phyloP scores from a whole-genome alignment of 1,140 invertebrate species.

The Heliconius eleuchia region DNA sequence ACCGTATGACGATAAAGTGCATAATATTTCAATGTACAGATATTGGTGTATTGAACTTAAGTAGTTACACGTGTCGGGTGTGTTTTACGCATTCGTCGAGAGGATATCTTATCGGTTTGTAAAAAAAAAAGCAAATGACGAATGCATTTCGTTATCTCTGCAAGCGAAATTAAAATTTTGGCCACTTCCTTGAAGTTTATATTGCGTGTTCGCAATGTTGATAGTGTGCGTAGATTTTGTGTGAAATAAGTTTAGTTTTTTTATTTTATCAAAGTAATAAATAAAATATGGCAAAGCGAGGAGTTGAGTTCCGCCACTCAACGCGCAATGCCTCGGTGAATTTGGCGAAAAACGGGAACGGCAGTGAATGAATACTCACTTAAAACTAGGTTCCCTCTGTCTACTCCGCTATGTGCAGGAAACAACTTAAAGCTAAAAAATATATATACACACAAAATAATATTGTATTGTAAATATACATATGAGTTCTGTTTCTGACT shows the following conservation, averaged over 20 bases:
- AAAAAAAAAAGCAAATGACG: slow-evolving; percentile 56
- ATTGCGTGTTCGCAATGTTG: not conserved
- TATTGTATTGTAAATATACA: too few relatives aligned
- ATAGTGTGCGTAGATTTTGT: not conserved
- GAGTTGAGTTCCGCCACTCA: too few relatives aligned
- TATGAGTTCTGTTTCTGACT: too few relatives aligned
- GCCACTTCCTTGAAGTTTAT: not conserved
- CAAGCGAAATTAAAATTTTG: slow-evolving; percentile 2
- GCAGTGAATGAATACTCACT: not conserved
- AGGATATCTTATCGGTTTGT: slow-evolving; percentile 44
- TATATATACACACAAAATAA: too few relatives aligned
- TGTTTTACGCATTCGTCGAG: slow-evolving; percentile 33
- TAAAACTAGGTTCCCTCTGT: not conserved
- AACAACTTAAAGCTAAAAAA: too few relatives aligned
- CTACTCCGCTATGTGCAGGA: too few relatives aligned
- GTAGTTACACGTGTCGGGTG: slow-evolving; percentile 47
- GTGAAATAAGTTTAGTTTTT: not conserved
- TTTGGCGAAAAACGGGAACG: not conserved
- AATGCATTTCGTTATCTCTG: slow-evolving; percentile 50
- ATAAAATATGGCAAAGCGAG: too few relatives aligned
- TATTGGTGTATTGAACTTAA: slow-evolving; percentile 30
- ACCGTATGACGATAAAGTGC: slow-evolving; percentile 27
- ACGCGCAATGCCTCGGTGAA: too few relatives aligned
- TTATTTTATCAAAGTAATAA: too few relatives aligned
- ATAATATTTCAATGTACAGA: slow-evolving; percentile 24